Evolutionary conservation across 2,797 vertebrate genomes (phyloP), one percentile per base, ranked within the genome.

Genomic region (Echiichthys vipera): DNA sequence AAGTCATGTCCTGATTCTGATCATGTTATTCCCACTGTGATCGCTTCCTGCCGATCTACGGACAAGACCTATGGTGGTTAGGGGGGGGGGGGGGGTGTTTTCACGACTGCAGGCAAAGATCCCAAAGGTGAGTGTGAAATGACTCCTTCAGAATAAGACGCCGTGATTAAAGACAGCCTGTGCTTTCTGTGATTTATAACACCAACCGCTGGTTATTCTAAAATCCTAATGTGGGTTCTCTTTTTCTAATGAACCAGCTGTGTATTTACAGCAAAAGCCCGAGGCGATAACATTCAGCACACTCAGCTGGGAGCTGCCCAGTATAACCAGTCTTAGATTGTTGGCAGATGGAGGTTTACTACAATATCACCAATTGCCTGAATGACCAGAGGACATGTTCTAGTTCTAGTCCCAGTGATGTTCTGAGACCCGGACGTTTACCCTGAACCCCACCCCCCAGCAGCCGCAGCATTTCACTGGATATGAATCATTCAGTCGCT

Each of bases 401-500:
- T 73, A 76, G 11, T 25, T 14, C 39, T 59, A 27, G 42, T 59
- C 27, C 11, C 59, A 27, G 49, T 22, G 64, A 66, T 30, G 32
- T 22, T 49, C 17, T 6, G 51, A 64, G 46, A 71, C 24, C 7
- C 45, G 29, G 36, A 51, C 40, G n/a, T 71, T 70, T 47, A 59
- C 45, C 61, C 51, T 12, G n/a, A n/a, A n/a, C n/a, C n/a, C 2
- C 29, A 73, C 13, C 20, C 51, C 66, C 64, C 63, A 64, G 47
- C 77, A 46, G 56, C 67, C 3, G 29, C 64, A 20, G 51, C 42
- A 11, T 72, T 66, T 57, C 71, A 12, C 51, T 46, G 37, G 27
- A 42, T 58, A 55, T 77, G 76, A 81, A 74, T 81, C 78, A 84
- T 59, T 51, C 62, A 63, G 58, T 58, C 0, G 5, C 18, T 8